Base-by-base conservation (phyloP, 1,140 invertebrate species). In the Helicorthomorpha holstii region DNA sequence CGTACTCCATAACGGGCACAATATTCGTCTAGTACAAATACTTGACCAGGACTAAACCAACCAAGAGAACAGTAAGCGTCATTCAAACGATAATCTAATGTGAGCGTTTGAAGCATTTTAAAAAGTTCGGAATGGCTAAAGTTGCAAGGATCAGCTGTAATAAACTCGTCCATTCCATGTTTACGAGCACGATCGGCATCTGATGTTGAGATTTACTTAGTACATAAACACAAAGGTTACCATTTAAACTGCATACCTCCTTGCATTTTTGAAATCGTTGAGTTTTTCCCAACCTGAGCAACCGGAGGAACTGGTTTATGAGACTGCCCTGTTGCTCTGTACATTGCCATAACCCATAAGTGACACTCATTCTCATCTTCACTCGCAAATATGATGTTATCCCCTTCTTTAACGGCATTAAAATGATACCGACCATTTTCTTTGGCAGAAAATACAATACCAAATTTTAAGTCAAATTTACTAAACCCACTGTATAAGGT, bases 101-200 rank as follows among this genome's bases (percentile, higher is more conserved):
- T 91, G 42, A 89, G 70, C 45, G 83, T 88, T 68, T 98, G 95
- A 41, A 99, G 71, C 46, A 82, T 78, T 64, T 83, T 85, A 67
- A 98, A 98, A 38, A 96, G 69, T 49, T 79, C 77, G 49, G 91
- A 85, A 66, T 99, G 95, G 62, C 94, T 88, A 69, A 91, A 96
- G 67, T 83, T 86, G 64, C 91, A 95, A 2, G 95, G 94, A 75
- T 98, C 93, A 4, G 93, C 92, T 60, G 91, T 91, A 56, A 98
- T 97, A 66, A 86, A 96, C 67, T 98, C 94, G 65, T 98, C 95
- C 88, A 99, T 92, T 27, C 95, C 94, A 69, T 97, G 93, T 66
- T 98, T 98, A 44, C 89, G 77, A 0, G 92, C 93, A 66, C 92
- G 79, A 63, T 98, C 95, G 48, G 92, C 87, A 75, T 97, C 89